Base-by-base conservation (phyloP, 2,888 invertebrate species). In the Parasteatoda lunata region DNA sequence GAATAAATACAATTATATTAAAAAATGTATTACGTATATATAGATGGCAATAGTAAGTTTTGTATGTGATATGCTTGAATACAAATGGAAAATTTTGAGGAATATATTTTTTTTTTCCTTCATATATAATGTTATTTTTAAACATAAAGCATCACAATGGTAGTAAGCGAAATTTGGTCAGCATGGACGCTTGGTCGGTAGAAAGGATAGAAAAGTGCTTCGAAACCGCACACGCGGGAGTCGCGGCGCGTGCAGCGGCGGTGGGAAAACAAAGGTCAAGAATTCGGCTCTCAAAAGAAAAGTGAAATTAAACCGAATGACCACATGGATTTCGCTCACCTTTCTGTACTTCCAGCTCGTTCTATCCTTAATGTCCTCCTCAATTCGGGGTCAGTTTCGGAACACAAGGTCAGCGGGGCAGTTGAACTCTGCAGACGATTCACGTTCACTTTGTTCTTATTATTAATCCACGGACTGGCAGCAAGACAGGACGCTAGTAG, bases 321-420 rank as follows among this genome's bases (percentile, higher is more conserved):
- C 15, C 15, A 30, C 66, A 45, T 30, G 15, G 52, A 72, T n/a
- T 51, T 11, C 11, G 45, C 77, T 77, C 47, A 77, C 77, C 77
- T 77, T 45, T 77, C 77, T 47, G 77, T 77, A 30, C 77, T 77
- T 68, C 77, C 77, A 77, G 77, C 68, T 77, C 77, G 66, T 52
- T 77, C 77, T 77, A 68, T 77, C 69, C 77, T 77, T 45, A 77
- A 66, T 54, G 77, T 69, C 68, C 77, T 77, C 47, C 77, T 68
- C 52, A 72, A 15, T 48, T 72, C 72, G n/a, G 77, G 77, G 77
- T 77, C 77, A 77, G 66, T 68, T 68, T 77, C 15, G 77, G 77
- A 68, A 51, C 69, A 77, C 68, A 77, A 77, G 68, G 69, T 77
- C 69, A 77, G 77, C 77, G 77, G 77, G 69, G 68, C 77, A 69